phyloP scores from a whole-genome alignment of 2,888 invertebrate species.

The Leucophora obtusa region DNA sequence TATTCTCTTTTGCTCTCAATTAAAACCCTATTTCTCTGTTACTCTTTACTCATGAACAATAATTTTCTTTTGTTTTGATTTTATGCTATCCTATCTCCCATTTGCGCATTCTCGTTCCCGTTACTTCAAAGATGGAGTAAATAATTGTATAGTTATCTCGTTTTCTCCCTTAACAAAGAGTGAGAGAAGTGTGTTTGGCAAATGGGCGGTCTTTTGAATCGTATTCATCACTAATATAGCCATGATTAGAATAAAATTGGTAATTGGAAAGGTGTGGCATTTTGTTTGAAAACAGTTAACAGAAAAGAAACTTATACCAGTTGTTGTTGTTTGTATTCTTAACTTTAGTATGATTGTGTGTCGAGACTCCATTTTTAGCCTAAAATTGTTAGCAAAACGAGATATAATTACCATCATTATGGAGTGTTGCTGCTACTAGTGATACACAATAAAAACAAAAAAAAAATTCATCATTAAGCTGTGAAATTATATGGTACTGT shows the following conservation, averaged over 20 bases:
- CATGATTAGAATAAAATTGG: constrained; percentile 61
- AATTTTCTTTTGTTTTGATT: background rate
- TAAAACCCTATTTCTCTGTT: background rate
- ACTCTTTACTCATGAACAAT: background rate
- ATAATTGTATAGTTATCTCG: constrained; percentile 53
- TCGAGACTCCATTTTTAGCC: constrained; percentile 60
- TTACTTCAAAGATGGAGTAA: constrained; percentile 73
- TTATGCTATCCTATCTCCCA: constrained; percentile 20
- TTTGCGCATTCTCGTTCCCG: constrained; percentile 48
- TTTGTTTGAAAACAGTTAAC: constrained; percentile 4
- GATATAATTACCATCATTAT: constrained; percentile 77
- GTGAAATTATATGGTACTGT: constrained; percentile 4
- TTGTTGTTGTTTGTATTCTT: constrained; percentile 4
- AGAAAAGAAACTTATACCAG: constrained; percentile 10
- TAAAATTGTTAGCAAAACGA: constrained; percentile 77
- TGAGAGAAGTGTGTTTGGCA: background rate
- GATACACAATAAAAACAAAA: constrained; percentile 18
- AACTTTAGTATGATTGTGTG: constrained; percentile 4
- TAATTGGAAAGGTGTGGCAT: constrained; percentile 63
- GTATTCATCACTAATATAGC: constrained; percentile 41
- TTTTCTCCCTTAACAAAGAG: constrained; percentile 26
- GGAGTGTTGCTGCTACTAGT: constrained; percentile 73
- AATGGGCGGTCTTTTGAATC: constrained; percentile 36
- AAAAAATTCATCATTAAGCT: constrained; percentile 40
- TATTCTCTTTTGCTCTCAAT: constrained; percentile 13